Base-by-base conservation (phyloP, 2,888 invertebrate genomes). In the Dryomyza anilis region DNA sequence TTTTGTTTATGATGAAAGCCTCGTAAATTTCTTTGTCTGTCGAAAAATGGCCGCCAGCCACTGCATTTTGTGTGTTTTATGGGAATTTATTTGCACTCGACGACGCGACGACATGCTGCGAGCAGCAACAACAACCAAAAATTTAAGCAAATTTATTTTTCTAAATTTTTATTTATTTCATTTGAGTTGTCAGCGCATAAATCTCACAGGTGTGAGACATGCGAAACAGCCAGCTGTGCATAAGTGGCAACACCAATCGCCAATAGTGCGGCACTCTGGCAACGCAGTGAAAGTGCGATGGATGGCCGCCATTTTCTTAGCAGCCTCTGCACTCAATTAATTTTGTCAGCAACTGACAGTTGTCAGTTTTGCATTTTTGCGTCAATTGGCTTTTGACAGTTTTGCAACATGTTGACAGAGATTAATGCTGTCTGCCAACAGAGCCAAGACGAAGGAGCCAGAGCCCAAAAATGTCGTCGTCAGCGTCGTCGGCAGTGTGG, bases 351-450 rank as follows among this genome's bases (percentile, higher is more conserved):
- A 14, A n/a, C n/a, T n/a, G n/a, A n/a, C n/a, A n/a, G n/a, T n/a
- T n/a, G n/a, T n/a, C n/a, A n/a, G n/a, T n/a, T n/a, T n/a, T n/a
- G n/a, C n/a, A n/a, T n/a, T n/a, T n/a, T n/a, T n/a, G n/a, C n/a
- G n/a, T n/a, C n/a, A n/a, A n/a, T n/a, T n/a, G n/a, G n/a, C n/a
- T 70, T 33, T 72, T 70, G 71, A 70, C 70, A 70, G 69, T 72
- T 71, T 68, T 64, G 58, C 58, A 66, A 67, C 36, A 39, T 66
- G 66, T 66, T 72, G 72, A 71, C 71, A 71, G 67, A 69, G 71
- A 72, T 72, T 70, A 69, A 72, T 72, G 70, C 65, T 46, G 61
- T 21, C 61, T 30, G 61, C 21, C 23, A n/a, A 16, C 16, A 16
- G 43, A n/a, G 12, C 50, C n/a, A n/a, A n/a, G n/a, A n/a, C n/a